These are phyloP conservation scores for Polydrusus pterygomalis DNA, from an alignment of 2,888 invertebrate genomes.

Conservation along the genomic window DNA sequence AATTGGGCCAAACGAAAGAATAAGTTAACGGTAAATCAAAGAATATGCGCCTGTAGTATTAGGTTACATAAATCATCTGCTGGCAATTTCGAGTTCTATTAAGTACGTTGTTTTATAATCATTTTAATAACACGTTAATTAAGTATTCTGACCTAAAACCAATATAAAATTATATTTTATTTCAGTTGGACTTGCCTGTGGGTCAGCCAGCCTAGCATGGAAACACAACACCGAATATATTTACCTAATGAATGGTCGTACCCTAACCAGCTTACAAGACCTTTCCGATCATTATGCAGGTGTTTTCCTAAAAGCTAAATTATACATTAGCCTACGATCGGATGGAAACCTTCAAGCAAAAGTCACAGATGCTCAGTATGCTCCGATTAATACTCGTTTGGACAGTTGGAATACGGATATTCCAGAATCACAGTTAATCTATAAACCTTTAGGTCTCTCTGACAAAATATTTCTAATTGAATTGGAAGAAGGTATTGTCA, in stretches of 20 bases:
- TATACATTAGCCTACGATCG: slow-evolving; percentile 75
- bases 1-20: no score
- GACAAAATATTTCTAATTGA: slow-evolving; percentile 78
- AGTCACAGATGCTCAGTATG: slow-evolving; percentile 74
- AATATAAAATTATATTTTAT: not conserved
- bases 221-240: slow-evolving; percentile 76
- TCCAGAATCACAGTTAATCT: slow-evolving; percentile 73
- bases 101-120: no score
- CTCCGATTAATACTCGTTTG: slow-evolving; percentile 72
- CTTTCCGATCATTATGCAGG: slow-evolving; percentile 76
- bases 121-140: no score
- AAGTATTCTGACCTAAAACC: no score
- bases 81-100: no score
- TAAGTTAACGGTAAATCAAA: no score
- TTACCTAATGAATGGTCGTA: slow-evolving; percentile 75
- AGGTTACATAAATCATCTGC: no score
- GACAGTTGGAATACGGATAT: slow-evolving; percentile 73
- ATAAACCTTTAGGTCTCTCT: slow-evolving; percentile 74
- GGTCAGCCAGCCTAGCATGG: slow-evolving; percentile 73
- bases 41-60: no score
- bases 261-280: slow-evolving; percentile 77
- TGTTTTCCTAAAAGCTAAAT: slow-evolving; percentile 74
- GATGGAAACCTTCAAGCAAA: slow-evolving; percentile 70
- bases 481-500: slow-evolving; percentile 77
- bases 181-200: slow-evolving; percentile 68